Conservation (phyloP, 2,888 invertebrate species). For the Terebella lapidaria region DNA sequence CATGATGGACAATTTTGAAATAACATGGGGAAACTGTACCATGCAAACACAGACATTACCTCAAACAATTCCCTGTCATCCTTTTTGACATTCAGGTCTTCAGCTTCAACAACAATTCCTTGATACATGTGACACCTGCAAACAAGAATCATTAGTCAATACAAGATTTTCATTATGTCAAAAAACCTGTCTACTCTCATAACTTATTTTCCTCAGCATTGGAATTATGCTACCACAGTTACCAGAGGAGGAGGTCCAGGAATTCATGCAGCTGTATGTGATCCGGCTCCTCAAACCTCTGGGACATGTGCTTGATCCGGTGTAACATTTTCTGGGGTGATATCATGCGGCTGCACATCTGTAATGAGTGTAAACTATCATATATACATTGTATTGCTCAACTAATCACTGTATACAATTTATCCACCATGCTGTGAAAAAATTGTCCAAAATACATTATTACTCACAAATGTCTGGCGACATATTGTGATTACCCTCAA, state of each 20-base stretch:
- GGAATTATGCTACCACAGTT: not conserved
- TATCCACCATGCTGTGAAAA: too few species aligned
- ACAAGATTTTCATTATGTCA: not conserved
- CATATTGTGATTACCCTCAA: too few species aligned
- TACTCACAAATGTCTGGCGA: too few species aligned
- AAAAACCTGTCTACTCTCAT: not conserved
- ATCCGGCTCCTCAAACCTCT: slow-evolving; percentile 35
- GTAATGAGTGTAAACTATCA: slow-evolving; percentile 9
- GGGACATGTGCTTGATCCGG: slow-evolving; percentile 43
- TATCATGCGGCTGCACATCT: slow-evolving; percentile 47
- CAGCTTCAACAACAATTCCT: not conserved
- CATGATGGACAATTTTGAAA: too few species aligned
- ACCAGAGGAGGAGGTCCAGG: slow-evolving; percentile 47
- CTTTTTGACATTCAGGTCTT: not conserved
- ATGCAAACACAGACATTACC: not conserved
- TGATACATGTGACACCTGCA: not conserved
- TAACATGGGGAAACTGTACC: too few species aligned
- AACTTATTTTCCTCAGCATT: not conserved
- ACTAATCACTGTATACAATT: too few species aligned
- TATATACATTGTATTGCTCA: too few species aligned
- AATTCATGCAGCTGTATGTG: slow-evolving; percentile 47
- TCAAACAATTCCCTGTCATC: not conserved
- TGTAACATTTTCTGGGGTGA: slow-evolving; percentile 47
- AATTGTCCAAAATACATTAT: too few species aligned
- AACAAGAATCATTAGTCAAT: not conserved